phyloP scores from a whole-genome alignment of 2,888 invertebrate genomes.

The Muschampia plurimacula region DNA sequence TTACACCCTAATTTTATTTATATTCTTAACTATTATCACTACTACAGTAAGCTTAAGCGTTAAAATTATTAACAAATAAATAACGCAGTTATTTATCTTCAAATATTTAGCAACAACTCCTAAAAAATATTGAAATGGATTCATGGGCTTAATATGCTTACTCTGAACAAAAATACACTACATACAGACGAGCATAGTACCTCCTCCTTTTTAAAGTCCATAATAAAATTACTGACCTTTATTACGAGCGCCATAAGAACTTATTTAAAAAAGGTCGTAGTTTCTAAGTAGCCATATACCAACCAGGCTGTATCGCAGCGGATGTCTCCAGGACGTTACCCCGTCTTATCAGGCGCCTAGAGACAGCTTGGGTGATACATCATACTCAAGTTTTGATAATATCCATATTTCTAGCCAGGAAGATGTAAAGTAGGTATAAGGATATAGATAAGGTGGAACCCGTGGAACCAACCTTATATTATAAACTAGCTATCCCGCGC shows the following conservation, averaged over 20 bases:
- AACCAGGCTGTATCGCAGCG: slow-evolving; percentile 38
- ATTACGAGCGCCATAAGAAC: background rate
- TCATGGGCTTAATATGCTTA: too few relatives aligned
- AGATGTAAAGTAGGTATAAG: background rate
- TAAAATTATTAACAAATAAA: too few relatives aligned
- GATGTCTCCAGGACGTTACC: slow-evolving; percentile 67
- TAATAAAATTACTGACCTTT: background rate
- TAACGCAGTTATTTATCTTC: too few relatives aligned
- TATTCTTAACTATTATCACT: background rate
- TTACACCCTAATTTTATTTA: slow-evolving; percentile 3
- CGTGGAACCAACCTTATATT: too few relatives aligned
- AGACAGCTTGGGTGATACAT: slow-evolving; percentile 21
- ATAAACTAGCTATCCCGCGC: too few relatives aligned
- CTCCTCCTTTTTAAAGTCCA: too few relatives aligned
- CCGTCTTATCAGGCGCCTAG: slow-evolving; percentile 58
- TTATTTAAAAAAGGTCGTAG: background rate
- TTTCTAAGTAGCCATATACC: background rate
- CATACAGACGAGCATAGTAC: background rate
- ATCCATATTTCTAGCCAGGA: background rate
- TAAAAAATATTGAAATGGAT: too few relatives aligned
- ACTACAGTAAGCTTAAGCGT: background rate
- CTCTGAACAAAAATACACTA: too few relatives aligned
- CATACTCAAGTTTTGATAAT: background rate
- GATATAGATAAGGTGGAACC: background rate
- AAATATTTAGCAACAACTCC: background rate